phyloP scores from a whole-genome alignment of 2,888 invertebrate genomes.

The Hedychridium roseum region DNA sequence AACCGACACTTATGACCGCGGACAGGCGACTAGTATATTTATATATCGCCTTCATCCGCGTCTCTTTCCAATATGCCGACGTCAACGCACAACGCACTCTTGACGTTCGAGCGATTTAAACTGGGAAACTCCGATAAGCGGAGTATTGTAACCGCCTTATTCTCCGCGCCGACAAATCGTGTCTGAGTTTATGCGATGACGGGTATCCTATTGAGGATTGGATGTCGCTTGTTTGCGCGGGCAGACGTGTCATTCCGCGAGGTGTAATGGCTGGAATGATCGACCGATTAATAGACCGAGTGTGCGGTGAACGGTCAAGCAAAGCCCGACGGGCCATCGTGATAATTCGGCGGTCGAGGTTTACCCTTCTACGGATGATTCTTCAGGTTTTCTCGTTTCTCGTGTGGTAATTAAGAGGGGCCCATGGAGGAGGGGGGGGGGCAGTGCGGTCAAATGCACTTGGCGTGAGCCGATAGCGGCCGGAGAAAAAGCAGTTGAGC shows the following conservation, averaged over 20 bases:
- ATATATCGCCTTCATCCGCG: conserved; percentile 35
- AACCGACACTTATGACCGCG: conserved; percentile 27
- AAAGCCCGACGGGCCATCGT: conserved; percentile 5
- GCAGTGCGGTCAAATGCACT: conserved; percentile 29
- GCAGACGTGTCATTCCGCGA: too few relatives aligned
- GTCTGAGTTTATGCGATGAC: too few relatives aligned
- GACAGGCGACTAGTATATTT: conserved; percentile 28
- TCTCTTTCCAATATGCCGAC: too few relatives aligned
- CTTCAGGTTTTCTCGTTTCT: too few relatives aligned
- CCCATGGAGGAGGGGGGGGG: background rate
- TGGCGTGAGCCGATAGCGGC: conserved; percentile 29
- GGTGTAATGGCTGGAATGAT: conserved; percentile 15
- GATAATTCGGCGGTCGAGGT: background rate
- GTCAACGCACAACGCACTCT: too few relatives aligned
- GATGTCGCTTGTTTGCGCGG: too few relatives aligned
- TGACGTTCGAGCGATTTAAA: too few relatives aligned
- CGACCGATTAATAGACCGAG: conserved; percentile 13
- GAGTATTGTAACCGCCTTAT: too few relatives aligned
- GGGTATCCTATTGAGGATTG: too few relatives aligned
- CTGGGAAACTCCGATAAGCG: too few relatives aligned
- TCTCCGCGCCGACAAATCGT: too few relatives aligned
- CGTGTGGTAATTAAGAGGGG: conserved; percentile 1
- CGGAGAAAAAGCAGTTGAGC: conserved; percentile 17
- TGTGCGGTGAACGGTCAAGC: conserved; percentile 12
- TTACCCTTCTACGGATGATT: background rate